Conservation (phyloP, 2,888 invertebrate species). For the Crepidodera aurea region DNA sequence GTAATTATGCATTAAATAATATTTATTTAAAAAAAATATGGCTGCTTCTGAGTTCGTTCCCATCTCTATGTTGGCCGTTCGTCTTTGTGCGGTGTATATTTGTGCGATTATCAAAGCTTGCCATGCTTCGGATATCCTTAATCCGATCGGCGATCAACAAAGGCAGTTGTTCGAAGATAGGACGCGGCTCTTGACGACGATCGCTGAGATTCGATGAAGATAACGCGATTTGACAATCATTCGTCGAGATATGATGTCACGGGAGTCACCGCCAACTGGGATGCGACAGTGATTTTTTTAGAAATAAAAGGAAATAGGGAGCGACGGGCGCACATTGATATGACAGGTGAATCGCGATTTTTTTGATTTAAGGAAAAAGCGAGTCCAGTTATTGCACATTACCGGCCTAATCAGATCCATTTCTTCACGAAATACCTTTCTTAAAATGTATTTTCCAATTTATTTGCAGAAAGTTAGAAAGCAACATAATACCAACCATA, state of each 20-base stretch:
- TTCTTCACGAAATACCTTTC: too few species aligned
- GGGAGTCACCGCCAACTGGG: not conserved
- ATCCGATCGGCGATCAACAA: constrained; percentile 4
- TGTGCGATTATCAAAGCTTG: not conserved
- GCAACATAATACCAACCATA: too few species aligned
- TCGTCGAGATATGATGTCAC: constrained; percentile 4
- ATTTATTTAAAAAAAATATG: too few species aligned
- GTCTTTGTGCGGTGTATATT: not conserved
- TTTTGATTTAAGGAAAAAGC: too few species aligned
- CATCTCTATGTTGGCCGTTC: not conserved
- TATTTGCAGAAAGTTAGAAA: too few species aligned
- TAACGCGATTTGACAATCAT: constrained; percentile 2
- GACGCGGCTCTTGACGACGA: not conserved
- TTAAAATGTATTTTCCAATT: too few species aligned
- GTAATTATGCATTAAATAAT: too few species aligned
- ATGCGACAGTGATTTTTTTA: not conserved
- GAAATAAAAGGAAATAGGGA: not conserved
- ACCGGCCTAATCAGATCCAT: too few species aligned
- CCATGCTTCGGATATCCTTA: constrained; percentile 4
- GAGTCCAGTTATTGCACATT: too few species aligned
- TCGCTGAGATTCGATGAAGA: not conserved
- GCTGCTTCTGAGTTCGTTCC: too few species aligned
- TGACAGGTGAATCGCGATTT: not conserved
- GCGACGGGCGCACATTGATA: not conserved
- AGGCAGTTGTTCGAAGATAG: not conserved